A percentile compares a stretch with the other conserved stretches of the same genome.
These are phyloP conservation scores for Trogon melanurus DNA, from an alignment of 2,113 vertebrate genomes.

Conservation along the genomic window DNA sequence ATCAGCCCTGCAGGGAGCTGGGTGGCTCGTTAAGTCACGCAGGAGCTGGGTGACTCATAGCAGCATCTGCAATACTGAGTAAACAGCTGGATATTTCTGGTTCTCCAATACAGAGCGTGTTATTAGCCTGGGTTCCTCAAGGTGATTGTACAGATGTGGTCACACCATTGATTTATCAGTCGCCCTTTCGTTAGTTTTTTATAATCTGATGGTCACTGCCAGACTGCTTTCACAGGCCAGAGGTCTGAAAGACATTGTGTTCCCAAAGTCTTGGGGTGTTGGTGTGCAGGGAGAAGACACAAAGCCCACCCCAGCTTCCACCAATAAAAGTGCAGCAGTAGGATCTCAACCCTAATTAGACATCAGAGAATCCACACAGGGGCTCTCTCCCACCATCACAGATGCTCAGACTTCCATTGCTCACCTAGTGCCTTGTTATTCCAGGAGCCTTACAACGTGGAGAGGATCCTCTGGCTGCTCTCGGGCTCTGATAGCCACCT, in stretches of 20 bases:
- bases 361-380: background rate
- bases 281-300: background rate
- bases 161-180: background rate
- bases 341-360: background rate
- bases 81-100: conserved; percentile 39
- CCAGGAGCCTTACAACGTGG: conserved; percentile 94
- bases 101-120: background rate
- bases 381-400: background rate
- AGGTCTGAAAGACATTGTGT: background rate
- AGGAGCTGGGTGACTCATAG: conserved; percentile 20
- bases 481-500: conserved; percentile 69
- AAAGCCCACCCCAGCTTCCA: background rate
- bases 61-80: conserved; percentile 16
- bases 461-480: conserved; percentile 92
- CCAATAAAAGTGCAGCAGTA: accelerated
- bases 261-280: background rate
- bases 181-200: background rate
- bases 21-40: background rate
- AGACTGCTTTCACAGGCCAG: conserved; percentile 29
- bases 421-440: background rate
- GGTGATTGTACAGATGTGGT: background rate
- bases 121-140: conserved; percentile 32
- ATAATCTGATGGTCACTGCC: conserved; percentile 35
- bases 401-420: accelerated
- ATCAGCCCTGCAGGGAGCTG: background rate